phyloP scores from a whole-genome alignment of 1,140 invertebrate species.

The Pomacea maculata region DNA sequence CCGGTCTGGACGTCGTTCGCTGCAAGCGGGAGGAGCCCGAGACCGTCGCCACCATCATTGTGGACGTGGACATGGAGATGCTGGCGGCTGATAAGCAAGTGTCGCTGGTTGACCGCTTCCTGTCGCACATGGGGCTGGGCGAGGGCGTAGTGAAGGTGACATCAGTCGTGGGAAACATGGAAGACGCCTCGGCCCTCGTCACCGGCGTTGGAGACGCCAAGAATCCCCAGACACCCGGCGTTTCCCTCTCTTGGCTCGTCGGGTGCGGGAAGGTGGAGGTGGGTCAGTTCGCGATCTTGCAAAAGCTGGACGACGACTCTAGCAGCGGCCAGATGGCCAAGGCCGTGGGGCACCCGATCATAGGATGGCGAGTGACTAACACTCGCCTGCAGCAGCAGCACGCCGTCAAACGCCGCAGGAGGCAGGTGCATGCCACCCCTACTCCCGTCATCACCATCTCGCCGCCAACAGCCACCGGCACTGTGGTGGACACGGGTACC shows the following conservation, averaged over 20 bases:
- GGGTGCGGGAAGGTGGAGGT: slow-evolving; percentile 75
- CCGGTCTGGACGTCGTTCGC: slow-evolving; percentile 40
- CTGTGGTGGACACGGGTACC: slow-evolving; percentile 17
- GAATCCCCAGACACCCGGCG: slow-evolving; percentile 65
- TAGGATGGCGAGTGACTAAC: slow-evolving; percentile 73
- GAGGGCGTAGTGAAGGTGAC: slow-evolving; percentile 67
- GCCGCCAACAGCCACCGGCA: slow-evolving; percentile 47
- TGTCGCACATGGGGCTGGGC: slow-evolving; percentile 50
- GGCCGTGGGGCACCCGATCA: slow-evolving; percentile 72
- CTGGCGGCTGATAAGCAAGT: slow-evolving; percentile 45
- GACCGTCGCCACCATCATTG: slow-evolving; percentile 58
- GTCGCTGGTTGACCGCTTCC: slow-evolving; percentile 47
- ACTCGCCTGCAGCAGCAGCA: slow-evolving; percentile 61
- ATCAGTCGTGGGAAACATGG: slow-evolving; percentile 53
- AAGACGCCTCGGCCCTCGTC: slow-evolving; percentile 68
- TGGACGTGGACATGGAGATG: slow-evolving; percentile 57
- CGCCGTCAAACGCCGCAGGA: slow-evolving; percentile 36
- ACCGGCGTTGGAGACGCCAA: slow-evolving; percentile 72
- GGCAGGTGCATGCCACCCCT: slow-evolving; percentile 41
- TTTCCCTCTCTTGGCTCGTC: slow-evolving; percentile 72
- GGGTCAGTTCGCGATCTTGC: slow-evolving; percentile 69
- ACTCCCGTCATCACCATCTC: slow-evolving; percentile 32
- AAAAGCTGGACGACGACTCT: slow-evolving; percentile 71
- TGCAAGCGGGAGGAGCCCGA: slow-evolving; percentile 57
- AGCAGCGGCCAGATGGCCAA: slow-evolving; percentile 73